Percentiles rank a stretch among this genome's conserved stretches.
phyloP scores from a whole-genome alignment of 2,113 vertebrate genomes.

The Cyphomyrus plagiostoma region DNA sequence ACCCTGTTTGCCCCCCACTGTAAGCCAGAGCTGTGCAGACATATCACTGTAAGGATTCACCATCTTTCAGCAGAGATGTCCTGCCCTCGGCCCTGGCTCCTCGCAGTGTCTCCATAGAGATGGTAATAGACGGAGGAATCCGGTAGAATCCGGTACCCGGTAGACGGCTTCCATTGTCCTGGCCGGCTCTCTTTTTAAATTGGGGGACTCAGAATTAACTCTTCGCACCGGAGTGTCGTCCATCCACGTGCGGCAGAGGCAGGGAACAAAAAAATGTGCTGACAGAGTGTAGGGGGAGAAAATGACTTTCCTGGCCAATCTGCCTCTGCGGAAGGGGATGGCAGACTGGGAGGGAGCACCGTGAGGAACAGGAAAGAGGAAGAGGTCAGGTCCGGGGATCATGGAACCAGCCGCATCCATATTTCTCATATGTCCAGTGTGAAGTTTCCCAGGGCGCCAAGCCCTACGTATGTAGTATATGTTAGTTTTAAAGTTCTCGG shows the following conservation, averaged over 20 bases:
- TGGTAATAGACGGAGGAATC: constrained; percentile 17
- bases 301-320: neutral
- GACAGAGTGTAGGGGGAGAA: constrained; percentile 6
- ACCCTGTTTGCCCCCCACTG: neutral
- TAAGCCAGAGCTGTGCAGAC: neutral
- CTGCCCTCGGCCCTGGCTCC: neutral
- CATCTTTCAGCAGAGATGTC: neutral
- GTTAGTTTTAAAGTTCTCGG: neutral
- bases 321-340: too few relatives aligned
- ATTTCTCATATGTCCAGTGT: neutral
- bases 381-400: neutral
- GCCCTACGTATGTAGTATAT: neutral
- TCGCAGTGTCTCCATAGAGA: constrained; percentile 16
- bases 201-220: constrained; percentile 1
- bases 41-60: neutral
- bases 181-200: neutral
- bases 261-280: constrained; percentile 10
- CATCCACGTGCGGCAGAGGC: neutral
- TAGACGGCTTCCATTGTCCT: constrained; percentile 10
- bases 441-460: neutral
- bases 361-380: neutral
- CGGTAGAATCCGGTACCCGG: neutral
- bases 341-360: neutral
- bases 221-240: neutral
- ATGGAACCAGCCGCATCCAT: neutral